Evolutionary conservation across 2,797 vertebrate species (phyloP).

Genomic region (Microctenopoma lineatum): DNA sequence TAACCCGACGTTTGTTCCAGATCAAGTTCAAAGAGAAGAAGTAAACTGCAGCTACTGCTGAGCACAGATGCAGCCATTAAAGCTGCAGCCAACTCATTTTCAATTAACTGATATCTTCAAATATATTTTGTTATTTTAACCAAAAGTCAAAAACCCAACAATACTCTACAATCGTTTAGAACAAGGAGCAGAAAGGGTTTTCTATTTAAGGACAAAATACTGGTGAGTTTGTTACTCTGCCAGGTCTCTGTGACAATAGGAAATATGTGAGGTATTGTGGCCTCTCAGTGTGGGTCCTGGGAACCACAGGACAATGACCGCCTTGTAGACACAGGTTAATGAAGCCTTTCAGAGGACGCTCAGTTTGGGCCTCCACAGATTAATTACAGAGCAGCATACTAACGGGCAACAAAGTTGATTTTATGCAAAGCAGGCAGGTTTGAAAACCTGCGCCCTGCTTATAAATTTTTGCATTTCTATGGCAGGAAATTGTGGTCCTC

Average conservation of each 20-base stretch:
- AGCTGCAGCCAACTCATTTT: background rate
- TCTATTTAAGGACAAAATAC: background rate
- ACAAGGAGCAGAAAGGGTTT: background rate
- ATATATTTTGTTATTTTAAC: too few species aligned
- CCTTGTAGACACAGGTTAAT: constrained; percentile 75
- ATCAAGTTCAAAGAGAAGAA: background rate
- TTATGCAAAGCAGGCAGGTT: constrained; percentile 60
- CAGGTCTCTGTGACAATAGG: too few species aligned
- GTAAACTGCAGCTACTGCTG: background rate
- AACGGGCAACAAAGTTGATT: constrained; percentile 58
- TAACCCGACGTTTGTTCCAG: constrained; percentile 31
- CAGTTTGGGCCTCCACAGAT: constrained; percentile 61
- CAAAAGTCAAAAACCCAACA: too few species aligned
- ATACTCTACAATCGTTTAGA: too few species aligned
- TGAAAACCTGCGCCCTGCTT: constrained; percentile 11
- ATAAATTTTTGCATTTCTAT: background rate
- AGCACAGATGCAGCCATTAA: background rate
- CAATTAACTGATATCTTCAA: background rate
- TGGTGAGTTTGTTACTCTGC: constrained; percentile 8
- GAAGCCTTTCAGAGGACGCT: constrained; percentile 62
- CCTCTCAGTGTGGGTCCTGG: constrained; percentile 33
- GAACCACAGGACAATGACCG: constrained; percentile 58
- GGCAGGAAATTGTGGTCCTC: background rate
- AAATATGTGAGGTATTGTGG: constrained; percentile 28
- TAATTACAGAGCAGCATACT: constrained; percentile 72